Evolutionary conservation across 2,888 invertebrate species (phyloP).

Genomic region (Dolomedes plantarius): DNA sequence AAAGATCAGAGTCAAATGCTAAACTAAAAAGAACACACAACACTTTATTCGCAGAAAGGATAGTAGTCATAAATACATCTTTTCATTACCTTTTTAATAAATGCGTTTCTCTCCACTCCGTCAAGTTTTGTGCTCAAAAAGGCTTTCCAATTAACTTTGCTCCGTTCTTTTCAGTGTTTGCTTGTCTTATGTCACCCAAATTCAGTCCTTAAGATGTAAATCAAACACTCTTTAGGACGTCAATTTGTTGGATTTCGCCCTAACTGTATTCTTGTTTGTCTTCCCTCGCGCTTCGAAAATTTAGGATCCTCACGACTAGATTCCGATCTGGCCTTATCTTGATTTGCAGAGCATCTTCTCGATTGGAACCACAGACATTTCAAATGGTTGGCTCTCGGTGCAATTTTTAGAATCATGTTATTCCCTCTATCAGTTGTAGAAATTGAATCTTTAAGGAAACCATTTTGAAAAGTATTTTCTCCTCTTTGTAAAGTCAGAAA

Average conservation of each 20-base stretch:
- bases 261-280: background rate
- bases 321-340: background rate
- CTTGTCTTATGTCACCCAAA: background rate
- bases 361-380: background rate
- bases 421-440: slow-evolving; percentile 22
- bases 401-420: slow-evolving; percentile 28
- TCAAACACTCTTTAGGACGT: no score
- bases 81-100: slow-evolving; percentile 2
- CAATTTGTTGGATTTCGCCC: background rate
- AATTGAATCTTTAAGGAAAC: background rate
- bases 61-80: background rate
- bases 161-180: background rate
- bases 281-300: background rate
- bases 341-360: background rate
- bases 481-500: background rate
- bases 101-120: background rate
- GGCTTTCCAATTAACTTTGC: background rate
- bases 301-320: background rate
- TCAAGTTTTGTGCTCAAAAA: no score
- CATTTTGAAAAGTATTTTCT: slow-evolving; percentile 27
- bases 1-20: background rate
- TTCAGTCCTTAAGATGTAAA: background rate
- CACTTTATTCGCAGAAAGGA: background rate
- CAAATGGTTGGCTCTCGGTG: background rate
- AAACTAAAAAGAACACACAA: background rate